These are phyloP conservation scores for Abramis brama DNA, from an alignment of 2,113 vertebrate genomes.

Conservation along the genomic window DNA sequence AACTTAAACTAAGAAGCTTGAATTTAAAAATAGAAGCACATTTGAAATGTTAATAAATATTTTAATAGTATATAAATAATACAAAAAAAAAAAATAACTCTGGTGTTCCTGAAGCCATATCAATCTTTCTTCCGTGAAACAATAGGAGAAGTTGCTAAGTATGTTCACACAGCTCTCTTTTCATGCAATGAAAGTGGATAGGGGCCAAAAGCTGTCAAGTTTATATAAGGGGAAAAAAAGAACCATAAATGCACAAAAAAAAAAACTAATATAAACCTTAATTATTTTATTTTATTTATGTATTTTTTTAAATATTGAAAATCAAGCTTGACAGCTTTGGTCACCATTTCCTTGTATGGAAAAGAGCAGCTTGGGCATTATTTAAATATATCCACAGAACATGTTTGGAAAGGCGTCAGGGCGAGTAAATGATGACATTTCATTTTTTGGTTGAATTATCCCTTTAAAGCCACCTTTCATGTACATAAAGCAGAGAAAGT, in stretches of 20 bases:
- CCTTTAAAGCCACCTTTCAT: constrained; percentile 30
- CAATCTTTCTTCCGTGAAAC: neutral
- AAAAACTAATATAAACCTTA: neutral
- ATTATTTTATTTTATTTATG: neutral
- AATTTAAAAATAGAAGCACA: neutral
- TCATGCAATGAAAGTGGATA: neutral
- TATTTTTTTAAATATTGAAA: neutral
- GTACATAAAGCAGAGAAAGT: constrained; percentile 38
- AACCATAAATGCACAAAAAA: neutral
- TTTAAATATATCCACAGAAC: neutral
- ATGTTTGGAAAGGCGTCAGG: neutral
- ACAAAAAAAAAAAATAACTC: neutral
- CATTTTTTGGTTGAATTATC: neutral
- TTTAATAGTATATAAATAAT: neutral
- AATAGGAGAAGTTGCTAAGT: neutral
- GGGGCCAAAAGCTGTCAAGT: neutral
- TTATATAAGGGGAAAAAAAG: neutral
- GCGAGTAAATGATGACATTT: neutral
- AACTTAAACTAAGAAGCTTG: neutral
- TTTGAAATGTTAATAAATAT: neutral
- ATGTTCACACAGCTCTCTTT: neutral
- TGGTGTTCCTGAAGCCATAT: neutral
- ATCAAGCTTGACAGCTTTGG: neutral
- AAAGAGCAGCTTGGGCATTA: neutral
- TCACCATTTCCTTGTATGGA: neutral